A percentile compares a stretch with the other conserved stretches of the same genome.
phyloP scores from a whole-genome alignment of 2,797 vertebrate genomes.

The Rhinoraja longicauda region DNA sequence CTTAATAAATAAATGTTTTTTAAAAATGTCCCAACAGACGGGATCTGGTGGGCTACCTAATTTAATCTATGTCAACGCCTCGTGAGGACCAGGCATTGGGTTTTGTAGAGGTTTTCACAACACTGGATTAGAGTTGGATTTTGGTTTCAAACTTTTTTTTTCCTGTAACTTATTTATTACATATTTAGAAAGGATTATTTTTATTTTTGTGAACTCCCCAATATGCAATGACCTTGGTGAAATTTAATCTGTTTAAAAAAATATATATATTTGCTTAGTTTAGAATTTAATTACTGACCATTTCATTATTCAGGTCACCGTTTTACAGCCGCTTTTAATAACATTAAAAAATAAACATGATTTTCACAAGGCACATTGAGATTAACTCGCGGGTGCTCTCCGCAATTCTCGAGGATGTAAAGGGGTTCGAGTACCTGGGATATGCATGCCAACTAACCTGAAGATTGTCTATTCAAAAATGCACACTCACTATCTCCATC shows the following conservation, averaged over 20 bases:
- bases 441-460: neutral
- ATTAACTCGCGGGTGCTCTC: neutral
- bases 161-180: neutral
- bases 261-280: neutral
- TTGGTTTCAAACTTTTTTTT: neutral
- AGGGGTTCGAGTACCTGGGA: neutral
- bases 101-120: neutral
- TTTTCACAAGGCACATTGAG: neutral
- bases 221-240: neutral
- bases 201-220: neutral
- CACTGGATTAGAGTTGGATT: no score
- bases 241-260: neutral
- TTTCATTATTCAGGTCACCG: neutral
- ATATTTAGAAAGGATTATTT: neutral
- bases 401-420: neutral
- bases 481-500: neutral
- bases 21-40: neutral
- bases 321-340: neutral
- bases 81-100: neutral
- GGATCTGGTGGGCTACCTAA: neutral
- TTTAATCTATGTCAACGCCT: neutral
- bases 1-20: conserved; percentile 1
- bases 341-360: no score
- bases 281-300: neutral
- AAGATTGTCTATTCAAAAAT: no score